Evolutionary conservation across 1,140 invertebrate species (phyloP).

Genomic region (Lutraria rhynchaena): DNA sequence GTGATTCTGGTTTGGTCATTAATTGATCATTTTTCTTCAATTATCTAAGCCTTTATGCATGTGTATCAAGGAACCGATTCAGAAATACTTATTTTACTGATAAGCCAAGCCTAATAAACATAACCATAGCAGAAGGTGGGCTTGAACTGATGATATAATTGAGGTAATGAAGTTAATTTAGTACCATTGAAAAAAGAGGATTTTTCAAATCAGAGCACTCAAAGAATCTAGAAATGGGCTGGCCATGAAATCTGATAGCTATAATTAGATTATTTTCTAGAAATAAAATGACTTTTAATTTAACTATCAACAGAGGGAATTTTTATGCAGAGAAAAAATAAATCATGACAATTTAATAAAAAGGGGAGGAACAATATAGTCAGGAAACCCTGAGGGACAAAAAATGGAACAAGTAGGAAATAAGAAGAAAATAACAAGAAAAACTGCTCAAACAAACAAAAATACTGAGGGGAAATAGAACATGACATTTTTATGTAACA

Average conservation of each 20-base stretch:
- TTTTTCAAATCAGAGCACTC: background rate
- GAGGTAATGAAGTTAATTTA: background rate
- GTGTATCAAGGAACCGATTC: constrained; percentile 28
- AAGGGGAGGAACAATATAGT: too few species aligned
- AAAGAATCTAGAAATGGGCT: background rate
- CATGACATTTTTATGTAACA: too few species aligned
- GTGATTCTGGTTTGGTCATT: constrained; percentile 11
- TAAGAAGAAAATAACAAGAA: too few species aligned
- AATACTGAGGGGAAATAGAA: too few species aligned
- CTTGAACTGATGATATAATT: background rate
- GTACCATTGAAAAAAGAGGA: background rate
- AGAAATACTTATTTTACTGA: constrained; percentile 14
- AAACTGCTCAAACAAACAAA: too few species aligned
- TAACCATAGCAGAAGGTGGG: background rate
- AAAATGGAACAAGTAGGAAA: too few species aligned
- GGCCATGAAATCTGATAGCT: too few species aligned
- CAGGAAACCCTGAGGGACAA: too few species aligned
- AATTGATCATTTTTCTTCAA: constrained; percentile 46
- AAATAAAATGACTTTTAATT: too few species aligned
- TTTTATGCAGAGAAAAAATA: too few species aligned
- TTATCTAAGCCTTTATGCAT: constrained; percentile 7
- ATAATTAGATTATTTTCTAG: background rate
- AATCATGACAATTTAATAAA: too few species aligned
- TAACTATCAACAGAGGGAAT: too few species aligned
- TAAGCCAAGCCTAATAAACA: constrained; percentile 35